phyloP scores from a whole-genome alignment of 92 coral and sea anemone species.

The Parazoanthus atlanticus region DNA sequence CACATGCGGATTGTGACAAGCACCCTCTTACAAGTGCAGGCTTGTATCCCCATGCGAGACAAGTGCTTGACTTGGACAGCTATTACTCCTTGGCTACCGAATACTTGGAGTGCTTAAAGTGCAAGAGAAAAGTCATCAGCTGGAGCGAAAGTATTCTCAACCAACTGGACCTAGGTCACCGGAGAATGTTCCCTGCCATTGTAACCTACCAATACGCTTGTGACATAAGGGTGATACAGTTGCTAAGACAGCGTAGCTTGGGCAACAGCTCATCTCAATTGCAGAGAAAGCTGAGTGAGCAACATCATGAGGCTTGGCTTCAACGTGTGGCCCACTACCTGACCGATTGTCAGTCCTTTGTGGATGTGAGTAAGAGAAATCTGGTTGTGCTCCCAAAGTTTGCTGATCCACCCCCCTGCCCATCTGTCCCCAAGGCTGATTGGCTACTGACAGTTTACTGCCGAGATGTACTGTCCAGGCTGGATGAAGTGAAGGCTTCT shows the following conservation, averaged over 20 bases:
- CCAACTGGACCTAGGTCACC: constrained; percentile 50
- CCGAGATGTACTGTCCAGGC: no score
- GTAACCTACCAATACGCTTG: constrained; percentile 47
- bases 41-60: constrained; percentile 47
- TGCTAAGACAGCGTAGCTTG: constrained; percentile 36
- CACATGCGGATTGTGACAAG: constrained; percentile 29
- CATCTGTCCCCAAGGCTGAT: no score
- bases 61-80: constrained; percentile 42
- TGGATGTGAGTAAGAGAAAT: no score
- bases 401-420: no score
- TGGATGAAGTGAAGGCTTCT: no score
- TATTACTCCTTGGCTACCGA: constrained; percentile 30
- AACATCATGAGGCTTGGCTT: constrained; percentile 32
- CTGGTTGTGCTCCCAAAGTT: no score
- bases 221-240: constrained; percentile 44
- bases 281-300: constrained; percentile 30
- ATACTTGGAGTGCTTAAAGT: constrained; percentile 29
- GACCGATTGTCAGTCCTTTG: no score
- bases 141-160: constrained; percentile 42
- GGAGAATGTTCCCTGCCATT: constrained; percentile 27
- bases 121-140: constrained; percentile 34
- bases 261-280: constrained; percentile 36
- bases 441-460: no score
- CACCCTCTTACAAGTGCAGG: constrained; percentile 50
- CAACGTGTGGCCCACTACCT: no score